Evolutionary conservation across 2,888 invertebrate genomes (phyloP), one percentile per base, ranked within the genome.

Genomic region (Mamestra brassicae): DNA sequence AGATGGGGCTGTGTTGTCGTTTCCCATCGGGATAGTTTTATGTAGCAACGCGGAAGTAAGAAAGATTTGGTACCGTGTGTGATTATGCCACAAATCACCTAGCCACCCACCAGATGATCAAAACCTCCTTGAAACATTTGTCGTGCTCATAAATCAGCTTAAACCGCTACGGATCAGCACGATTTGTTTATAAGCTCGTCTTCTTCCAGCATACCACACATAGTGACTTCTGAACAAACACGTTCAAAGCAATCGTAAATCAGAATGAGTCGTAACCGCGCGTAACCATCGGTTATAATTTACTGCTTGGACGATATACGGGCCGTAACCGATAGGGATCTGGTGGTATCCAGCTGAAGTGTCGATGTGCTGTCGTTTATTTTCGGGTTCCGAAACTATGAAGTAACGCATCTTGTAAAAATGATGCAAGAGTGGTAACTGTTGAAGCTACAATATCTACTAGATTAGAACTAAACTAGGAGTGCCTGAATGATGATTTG

Each of bases 231-330:
- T 65, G 62, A 70, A 73, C 74, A 71, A 74, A 62, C 68, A 78
- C 2, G 38, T 66, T 75, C 81, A 81, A 80, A 80, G 81, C 52
- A 4, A 60, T 70, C 71, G 71, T 81, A 80, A 80, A 84, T 81
- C 66, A 72, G 50, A 36, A 36, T 42, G 66, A 64, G 63, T 69
- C 76, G 81, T 84, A 70, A 71, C 62, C 55, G 65, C 57, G 71
- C 69, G 70, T 68, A 72, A 69, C 79, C 55, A 52, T 67, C 55
- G 65, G 68, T 83, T 83, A 52, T 66, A 75, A 70, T 81, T 81
- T 80, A 81, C 66, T 63, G 71, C 60, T 36, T 15, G 60, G 60
- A 69, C 61, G 55, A 71, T 69, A 70, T 72, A 84, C 57, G 60
- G 26, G 2, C 71, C 57, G 80, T 58, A 34, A 54, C 63, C 54